A percentile compares a stretch with the other conserved stretches of the same genome.
Evolutionary conservation across 2,888 invertebrate species (phyloP).

Genomic region (Cylloceria caligata): DNA sequence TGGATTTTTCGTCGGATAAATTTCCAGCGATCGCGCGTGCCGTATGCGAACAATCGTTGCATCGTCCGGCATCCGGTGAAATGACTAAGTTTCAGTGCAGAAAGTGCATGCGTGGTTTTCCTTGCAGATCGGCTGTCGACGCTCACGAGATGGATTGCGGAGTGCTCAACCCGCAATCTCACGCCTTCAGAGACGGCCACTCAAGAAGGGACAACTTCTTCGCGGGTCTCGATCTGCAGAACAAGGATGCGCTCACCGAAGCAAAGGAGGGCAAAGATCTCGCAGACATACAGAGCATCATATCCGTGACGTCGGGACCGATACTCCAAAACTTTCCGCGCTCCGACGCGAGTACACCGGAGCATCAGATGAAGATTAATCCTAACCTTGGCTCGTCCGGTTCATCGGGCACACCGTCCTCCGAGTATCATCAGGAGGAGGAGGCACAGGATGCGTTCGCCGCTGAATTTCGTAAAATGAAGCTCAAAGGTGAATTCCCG

Average conservation of each 20-base stretch:
- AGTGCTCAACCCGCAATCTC: conserved; percentile 88
- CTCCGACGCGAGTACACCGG: conserved; percentile 72
- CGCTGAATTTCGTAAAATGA: conserved; percentile 95
- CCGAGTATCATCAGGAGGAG: conserved; percentile 87
- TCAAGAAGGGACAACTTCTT: conserved; percentile 92
- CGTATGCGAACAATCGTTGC: conserved; percentile 89
- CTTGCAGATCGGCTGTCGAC: conserved; percentile 89
- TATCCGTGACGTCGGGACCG: conserved; percentile 89
- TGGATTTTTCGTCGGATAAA: conserved; percentile 93
- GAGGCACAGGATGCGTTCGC: conserved; percentile 94
- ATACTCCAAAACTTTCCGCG: conserved; percentile 75
- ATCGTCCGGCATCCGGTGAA: conserved; percentile 86
- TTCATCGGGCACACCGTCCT: conserved; percentile 79
- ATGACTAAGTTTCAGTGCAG: conserved; percentile 89
- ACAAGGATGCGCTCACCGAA: conserved; percentile 86
- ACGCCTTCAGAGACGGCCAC: conserved; percentile 86
- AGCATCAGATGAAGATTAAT: conserved; percentile 68
- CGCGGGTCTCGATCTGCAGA: conserved; percentile 91
- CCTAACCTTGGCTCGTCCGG: conserved; percentile 77
- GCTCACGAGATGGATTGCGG: conserved; percentile 88
- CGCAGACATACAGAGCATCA: conserved; percentile 94
- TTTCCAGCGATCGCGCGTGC: conserved; percentile 92
- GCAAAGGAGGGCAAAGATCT: conserved; percentile 88
- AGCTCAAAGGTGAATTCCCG: conserved; percentile 94
- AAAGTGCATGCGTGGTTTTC: conserved; percentile 90